Conservation (phyloP, 2,113 vertebrate genomes). For the Oreochromis spilurus region DNA sequence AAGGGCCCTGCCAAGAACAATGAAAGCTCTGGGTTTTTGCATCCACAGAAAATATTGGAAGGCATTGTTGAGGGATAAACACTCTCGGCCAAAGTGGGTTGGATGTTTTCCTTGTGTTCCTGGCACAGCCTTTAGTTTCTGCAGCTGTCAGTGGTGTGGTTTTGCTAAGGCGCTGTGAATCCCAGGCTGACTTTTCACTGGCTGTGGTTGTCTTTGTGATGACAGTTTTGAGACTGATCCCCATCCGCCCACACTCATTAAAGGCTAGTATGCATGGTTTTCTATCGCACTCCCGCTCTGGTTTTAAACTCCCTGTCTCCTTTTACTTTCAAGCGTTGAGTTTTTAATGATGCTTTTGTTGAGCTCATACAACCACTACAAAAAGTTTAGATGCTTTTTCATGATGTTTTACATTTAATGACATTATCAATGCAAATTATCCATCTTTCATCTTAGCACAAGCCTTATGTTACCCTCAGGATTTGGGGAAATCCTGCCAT, state of each 20-base stretch:
- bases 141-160: conserved; percentile 63
- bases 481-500: background rate
- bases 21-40: conserved; percentile 58
- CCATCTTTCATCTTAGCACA: background rate
- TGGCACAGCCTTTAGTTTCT: conserved; percentile 49
- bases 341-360: background rate
- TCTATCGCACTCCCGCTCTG: background rate
- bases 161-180: conserved; percentile 45
- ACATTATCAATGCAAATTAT: conserved; percentile 11
- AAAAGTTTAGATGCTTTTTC: background rate
- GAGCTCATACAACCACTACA: background rate
- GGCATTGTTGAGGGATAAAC: conserved; percentile 66
- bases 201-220: conserved; percentile 42
- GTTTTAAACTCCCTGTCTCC: background rate
- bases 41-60: conserved; percentile 69
- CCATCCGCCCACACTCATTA: conserved; percentile 24
- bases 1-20: conserved; percentile 64
- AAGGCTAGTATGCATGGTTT: background rate
- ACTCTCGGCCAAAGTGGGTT: conserved; percentile 64
- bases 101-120: conserved; percentile 60
- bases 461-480: background rate
- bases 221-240: conserved; percentile 50
- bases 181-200: conserved; percentile 41
- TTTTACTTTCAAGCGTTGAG: background rate
- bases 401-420: background rate